Evolutionary conservation across 2,888 invertebrate species (phyloP).

Genomic region (Dichetophora obliterata): DNA sequence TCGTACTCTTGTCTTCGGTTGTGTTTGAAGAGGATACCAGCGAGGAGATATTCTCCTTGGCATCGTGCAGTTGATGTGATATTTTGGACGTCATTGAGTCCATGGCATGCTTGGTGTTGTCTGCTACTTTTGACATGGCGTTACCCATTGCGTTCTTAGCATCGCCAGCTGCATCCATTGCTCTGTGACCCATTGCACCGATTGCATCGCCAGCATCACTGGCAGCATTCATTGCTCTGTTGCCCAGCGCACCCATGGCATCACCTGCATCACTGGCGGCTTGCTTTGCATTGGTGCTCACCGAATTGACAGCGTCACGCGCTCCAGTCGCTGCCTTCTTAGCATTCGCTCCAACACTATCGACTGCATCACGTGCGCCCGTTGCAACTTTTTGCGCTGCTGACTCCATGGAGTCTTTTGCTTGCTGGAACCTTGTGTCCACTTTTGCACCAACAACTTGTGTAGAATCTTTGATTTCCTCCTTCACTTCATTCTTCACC

Average conservation of each 20-base stretch:
- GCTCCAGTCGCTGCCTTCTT: constrained; percentile 44
- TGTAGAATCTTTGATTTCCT: constrained; percentile 31
- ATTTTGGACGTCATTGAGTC: constrained; percentile 54
- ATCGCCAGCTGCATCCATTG: constrained; percentile 45
- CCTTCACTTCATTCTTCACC: constrained; percentile 1
- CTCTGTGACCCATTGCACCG: constrained; percentile 50
- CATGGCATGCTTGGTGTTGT: constrained; percentile 48
- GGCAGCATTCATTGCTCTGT: constrained; percentile 41
- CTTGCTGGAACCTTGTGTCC: constrained; percentile 42
- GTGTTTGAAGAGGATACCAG: constrained; percentile 56
- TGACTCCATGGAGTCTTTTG: constrained; percentile 36
- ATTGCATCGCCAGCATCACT: constrained; percentile 34
- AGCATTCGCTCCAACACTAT: constrained; percentile 47
- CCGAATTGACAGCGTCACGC: constrained; percentile 39
- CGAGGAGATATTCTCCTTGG: constrained; percentile 60
- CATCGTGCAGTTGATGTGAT: constrained; percentile 58
- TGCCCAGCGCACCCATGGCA: constrained; percentile 25
- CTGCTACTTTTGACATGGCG: constrained; percentile 55
- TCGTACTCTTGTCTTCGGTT: constrained; percentile 31
- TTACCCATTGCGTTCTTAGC: constrained; percentile 54
- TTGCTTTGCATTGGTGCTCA: constrained; percentile 35
- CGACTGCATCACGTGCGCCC: constrained; percentile 50
- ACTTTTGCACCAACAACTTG: constrained; percentile 38
- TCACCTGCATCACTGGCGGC: constrained; percentile 37
- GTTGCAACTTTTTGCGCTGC: constrained; percentile 38